These are phyloP conservation scores for Andrena cerasifolii DNA, from an alignment of 1,140 invertebrate genomes.

Conservation along the genomic window DNA sequence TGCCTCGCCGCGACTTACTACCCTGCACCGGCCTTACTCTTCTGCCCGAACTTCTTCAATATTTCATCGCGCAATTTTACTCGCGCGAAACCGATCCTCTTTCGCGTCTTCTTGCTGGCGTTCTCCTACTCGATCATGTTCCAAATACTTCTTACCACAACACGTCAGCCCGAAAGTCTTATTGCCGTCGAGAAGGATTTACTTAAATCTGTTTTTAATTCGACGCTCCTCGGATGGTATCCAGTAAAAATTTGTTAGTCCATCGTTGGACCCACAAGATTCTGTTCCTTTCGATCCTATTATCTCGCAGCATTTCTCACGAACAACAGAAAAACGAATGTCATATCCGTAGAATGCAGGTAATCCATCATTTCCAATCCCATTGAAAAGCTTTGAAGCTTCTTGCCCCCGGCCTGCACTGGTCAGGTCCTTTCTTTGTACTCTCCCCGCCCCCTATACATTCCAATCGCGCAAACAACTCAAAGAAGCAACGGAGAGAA, in stretches of 20 bases:
- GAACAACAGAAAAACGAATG: neutral
- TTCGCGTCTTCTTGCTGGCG: neutral
- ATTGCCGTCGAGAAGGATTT: neutral
- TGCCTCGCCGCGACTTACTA: too few relatives aligned
- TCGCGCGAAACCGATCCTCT: slow-evolving; percentile 6
- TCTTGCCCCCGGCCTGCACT: neutral
- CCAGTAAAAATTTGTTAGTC: too few relatives aligned
- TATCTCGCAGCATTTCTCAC: neutral
- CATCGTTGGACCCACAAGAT: too few relatives aligned
- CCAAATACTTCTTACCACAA: neutral
- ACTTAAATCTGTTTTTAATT: too few relatives aligned
- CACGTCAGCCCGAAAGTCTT: neutral
- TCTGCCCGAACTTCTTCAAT: slow-evolving; percentile 7
- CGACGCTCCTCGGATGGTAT: too few relatives aligned
- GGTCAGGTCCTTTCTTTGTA: neutral
- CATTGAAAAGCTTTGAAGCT: neutral
- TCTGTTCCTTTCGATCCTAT: neutral
- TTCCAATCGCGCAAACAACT: neutral
- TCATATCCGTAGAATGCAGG: neutral
- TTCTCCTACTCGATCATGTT: neutral
- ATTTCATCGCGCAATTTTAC: slow-evolving; percentile 26
- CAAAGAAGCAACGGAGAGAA: neutral
- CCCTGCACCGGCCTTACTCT: too few relatives aligned
- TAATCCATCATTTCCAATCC: slow-evolving; percentile 2
- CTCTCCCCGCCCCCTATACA: neutral